These are phyloP conservation scores for Neosilurus mollespiculum DNA, from an alignment of 2,797 vertebrate genomes.

Conservation along the genomic window DNA sequence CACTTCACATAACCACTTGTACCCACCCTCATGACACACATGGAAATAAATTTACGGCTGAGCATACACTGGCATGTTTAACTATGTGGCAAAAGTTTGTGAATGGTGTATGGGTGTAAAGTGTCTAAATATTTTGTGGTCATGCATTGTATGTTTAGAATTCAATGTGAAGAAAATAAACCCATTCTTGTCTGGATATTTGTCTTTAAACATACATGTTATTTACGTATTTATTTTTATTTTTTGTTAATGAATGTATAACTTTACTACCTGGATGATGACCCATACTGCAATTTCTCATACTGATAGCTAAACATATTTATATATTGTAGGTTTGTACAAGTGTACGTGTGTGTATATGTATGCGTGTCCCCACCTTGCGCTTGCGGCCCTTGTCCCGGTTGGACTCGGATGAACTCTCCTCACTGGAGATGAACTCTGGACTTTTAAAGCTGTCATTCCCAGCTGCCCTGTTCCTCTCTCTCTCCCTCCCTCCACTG, in stretches of 20 bases:
- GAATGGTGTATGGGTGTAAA: neutral
- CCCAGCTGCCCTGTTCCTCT: slow-evolving; percentile 49
- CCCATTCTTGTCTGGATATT: neutral
- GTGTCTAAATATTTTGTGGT: neutral
- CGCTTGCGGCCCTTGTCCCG: slow-evolving; percentile 67
- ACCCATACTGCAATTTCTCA: neutral
- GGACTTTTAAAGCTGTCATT: slow-evolving; percentile 82
- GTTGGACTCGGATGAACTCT: slow-evolving; percentile 76
- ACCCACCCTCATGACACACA: neutral
- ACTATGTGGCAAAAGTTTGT: neutral
- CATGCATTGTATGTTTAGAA: neutral
- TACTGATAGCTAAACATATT: neutral
- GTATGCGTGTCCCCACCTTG: neutral
- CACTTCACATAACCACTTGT: neutral
- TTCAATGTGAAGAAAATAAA: neutral
- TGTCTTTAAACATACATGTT: neutral
- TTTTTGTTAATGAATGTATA: neutral
- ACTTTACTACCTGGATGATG: neutral
- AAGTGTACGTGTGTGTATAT: neutral
- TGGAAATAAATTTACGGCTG: too few species aligned
- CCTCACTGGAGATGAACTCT: slow-evolving; percentile 84
- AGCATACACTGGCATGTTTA: neutral
- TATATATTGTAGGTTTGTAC: neutral
- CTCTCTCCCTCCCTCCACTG: slow-evolving; percentile 55
- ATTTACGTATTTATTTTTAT: neutral